phyloP scores from a whole-genome alignment of 2,888 invertebrate species.

The Habroteleia sp. region DNA sequence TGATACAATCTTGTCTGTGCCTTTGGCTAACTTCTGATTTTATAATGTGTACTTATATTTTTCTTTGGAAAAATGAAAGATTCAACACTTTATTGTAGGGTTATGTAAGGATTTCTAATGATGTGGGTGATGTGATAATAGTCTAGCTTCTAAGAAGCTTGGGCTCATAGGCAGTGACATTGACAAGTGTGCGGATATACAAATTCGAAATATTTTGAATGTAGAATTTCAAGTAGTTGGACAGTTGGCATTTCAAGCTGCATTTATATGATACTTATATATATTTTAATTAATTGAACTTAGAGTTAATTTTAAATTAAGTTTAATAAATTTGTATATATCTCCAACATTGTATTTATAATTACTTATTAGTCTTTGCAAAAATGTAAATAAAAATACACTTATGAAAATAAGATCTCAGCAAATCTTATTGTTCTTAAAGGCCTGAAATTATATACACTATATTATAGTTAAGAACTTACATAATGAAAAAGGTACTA shows the following conservation, averaged over 20 bases:
- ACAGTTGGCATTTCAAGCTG: slow-evolving; percentile 1
- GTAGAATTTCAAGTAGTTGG: slow-evolving; percentile 27
- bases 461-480: too few species aligned
- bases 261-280: neutral
- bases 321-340: too few species aligned
- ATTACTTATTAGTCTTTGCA: too few species aligned
- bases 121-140: slow-evolving; percentile 35
- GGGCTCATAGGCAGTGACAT: slow-evolving; percentile 11
- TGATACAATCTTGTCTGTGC: slow-evolving; percentile 32
- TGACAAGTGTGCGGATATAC: slow-evolving; percentile 42
- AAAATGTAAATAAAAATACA: too few species aligned
- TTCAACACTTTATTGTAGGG: slow-evolving; percentile 54
- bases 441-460: too few species aligned
- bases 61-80: slow-evolving; percentile 52
- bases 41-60: slow-evolving; percentile 39
- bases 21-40: slow-evolving; percentile 51
- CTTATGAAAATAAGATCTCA: too few species aligned
- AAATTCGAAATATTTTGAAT: slow-evolving; percentile 41
- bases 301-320: too few species aligned
- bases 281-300: neutral
- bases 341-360: too few species aligned
- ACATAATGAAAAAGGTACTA: too few species aligned
- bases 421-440: too few species aligned
- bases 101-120: slow-evolving; percentile 63
- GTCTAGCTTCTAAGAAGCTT: slow-evolving; percentile 30